Evolutionary conservation across 2,113 vertebrate species (phyloP).

Genomic region (Xerus inauris): DNA sequence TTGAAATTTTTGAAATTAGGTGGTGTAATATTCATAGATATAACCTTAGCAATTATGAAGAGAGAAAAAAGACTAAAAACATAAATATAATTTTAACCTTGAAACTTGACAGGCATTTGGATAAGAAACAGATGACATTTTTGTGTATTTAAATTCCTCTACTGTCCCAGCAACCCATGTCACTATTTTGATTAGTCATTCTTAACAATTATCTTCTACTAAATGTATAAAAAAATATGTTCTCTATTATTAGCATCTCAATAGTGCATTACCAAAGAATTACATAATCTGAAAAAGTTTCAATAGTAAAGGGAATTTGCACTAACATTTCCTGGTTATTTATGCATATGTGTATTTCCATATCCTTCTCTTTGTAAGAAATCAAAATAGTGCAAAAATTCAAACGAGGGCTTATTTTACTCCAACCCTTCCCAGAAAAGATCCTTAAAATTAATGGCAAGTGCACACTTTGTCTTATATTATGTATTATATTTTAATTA

Average conservation of each 20-base stretch:
- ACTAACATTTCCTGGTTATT: conserved; percentile 7
- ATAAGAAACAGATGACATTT: conserved; percentile 58
- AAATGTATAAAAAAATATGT: conserved; percentile 46
- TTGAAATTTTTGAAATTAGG: conserved; percentile 82
- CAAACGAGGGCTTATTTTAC: neutral
- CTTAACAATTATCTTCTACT: conserved; percentile 3
- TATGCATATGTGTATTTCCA: neutral
- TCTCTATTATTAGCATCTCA: conserved; percentile 43
- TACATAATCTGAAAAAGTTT: conserved; percentile 58
- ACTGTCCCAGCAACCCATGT: neutral
- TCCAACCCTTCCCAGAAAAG: conserved; percentile 13
- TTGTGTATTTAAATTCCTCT: conserved; percentile 54
- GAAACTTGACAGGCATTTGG: conserved; percentile 79
- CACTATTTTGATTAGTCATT: conserved; percentile 46
- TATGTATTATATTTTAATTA: conserved; percentile 44
- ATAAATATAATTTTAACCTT: conserved; percentile 85
- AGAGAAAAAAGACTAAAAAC: conserved; percentile 77
- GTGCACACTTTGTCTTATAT: neutral
- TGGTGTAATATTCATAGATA: conserved; percentile 84
- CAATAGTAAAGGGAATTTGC: conserved; percentile 42
- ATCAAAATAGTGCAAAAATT: conserved; percentile 56
- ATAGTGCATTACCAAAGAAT: conserved; percentile 63
- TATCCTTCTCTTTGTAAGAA: conserved; percentile 11
- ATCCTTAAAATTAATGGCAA: conserved; percentile 1
- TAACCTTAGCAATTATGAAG: conserved; percentile 77